phyloP scores from a whole-genome alignment of 2,113 vertebrate species.

The Gasterosteus nipponicus region DNA sequence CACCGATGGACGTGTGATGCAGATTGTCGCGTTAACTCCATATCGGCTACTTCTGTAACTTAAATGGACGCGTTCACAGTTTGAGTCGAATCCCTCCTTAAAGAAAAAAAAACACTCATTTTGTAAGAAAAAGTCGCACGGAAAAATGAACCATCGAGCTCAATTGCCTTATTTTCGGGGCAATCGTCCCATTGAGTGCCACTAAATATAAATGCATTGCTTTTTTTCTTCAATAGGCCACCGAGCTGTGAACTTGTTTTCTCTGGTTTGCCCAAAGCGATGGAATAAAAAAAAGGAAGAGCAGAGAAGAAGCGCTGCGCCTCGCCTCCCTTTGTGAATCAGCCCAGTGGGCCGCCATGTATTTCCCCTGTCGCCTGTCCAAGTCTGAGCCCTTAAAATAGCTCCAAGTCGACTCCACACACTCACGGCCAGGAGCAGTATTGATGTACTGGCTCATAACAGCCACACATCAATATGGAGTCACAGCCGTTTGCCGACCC shows the following conservation, averaged over 20 bases:
- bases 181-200: constrained; percentile 2
- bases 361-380: constrained; percentile 65
- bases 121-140: neutral
- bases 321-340: constrained; percentile 56
- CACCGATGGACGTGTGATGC: neutral
- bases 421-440: constrained; percentile 39
- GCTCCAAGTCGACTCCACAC: constrained; percentile 56
- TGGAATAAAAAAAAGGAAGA: constrained; percentile 7
- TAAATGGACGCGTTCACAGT: neutral
- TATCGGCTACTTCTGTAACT: neutral
- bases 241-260: constrained; percentile 57
- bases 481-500: constrained; percentile 36
- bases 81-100: neutral
- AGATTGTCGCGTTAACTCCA: neutral
- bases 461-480: constrained; percentile 45
- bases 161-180: neutral
- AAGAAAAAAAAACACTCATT: neutral
- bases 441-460: constrained; percentile 60
- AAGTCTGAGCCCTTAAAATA: constrained; percentile 74
- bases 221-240: constrained; percentile 20
- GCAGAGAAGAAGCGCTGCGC: constrained; percentile 18
- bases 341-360: constrained; percentile 55
- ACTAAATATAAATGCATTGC: constrained; percentile 17
- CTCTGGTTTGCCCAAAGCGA: constrained; percentile 31
- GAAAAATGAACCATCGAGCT: neutral